Evolutionary conservation across 2,797 vertebrate species (phyloP).

Genomic region (Oreochromis mossambicus): DNA sequence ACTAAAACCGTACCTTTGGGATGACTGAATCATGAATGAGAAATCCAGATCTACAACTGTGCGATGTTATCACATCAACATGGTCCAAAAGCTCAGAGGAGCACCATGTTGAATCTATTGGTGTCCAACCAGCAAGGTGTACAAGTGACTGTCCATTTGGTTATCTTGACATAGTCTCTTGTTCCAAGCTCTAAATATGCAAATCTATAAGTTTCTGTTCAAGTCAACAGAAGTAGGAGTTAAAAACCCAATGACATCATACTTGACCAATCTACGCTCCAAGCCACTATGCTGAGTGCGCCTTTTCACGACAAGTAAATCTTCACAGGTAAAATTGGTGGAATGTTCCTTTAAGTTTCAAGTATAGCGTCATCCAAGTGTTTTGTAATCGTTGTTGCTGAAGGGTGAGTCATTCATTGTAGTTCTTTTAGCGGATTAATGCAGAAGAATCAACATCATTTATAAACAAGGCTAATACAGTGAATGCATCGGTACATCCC

Average conservation of each 20-base stretch:
- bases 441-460: conserved; percentile 1
- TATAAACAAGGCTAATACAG: neutral
- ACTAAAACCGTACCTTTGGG: neutral
- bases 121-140: neutral
- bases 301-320: neutral
- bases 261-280: neutral
- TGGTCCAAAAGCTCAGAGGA: neutral
- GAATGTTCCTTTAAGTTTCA: neutral
- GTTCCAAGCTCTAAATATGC: neutral
- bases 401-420: neutral
- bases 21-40: neutral
- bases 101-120: neutral
- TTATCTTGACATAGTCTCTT: neutral
- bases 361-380: neutral
- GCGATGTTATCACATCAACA: neutral
- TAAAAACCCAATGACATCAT: neutral
- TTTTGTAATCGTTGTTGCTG: neutral
- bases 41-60: neutral
- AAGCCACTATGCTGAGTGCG: neutral
- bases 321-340: neutral
- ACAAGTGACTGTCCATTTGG: neutral
- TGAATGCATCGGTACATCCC: neutral
- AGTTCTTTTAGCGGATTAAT: neutral
- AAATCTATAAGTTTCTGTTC: neutral
- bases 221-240: neutral